phyloP scores from a whole-genome alignment of 2,113 vertebrate species.

The Bettongia penicillata region DNA sequence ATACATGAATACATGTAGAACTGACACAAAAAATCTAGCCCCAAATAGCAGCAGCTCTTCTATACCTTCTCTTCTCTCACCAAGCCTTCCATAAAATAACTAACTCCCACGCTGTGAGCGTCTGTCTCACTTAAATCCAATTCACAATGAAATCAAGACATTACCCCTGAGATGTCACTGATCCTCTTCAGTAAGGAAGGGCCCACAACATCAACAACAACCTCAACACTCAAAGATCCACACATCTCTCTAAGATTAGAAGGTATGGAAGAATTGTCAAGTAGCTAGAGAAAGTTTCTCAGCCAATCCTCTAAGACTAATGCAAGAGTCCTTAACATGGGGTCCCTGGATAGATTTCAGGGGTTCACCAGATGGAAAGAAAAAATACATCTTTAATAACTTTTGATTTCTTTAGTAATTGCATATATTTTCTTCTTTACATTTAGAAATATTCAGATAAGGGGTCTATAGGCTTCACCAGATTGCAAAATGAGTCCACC shows the following conservation, averaged over 20 bases:
- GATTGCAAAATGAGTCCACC: background rate
- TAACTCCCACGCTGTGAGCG: background rate
- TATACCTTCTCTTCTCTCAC: background rate
- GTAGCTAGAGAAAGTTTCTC: background rate
- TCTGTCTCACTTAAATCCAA: background rate
- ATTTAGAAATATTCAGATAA: background rate
- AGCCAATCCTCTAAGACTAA: background rate
- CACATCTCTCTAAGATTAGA: background rate
- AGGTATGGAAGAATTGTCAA: background rate
- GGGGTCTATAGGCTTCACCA: background rate
- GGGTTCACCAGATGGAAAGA: background rate
- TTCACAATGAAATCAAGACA: background rate
- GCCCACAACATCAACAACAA: no score
- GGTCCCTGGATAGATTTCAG: background rate
- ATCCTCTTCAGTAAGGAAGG: background rate
- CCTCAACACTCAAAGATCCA: background rate
- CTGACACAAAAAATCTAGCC: background rate
- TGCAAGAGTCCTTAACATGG: background rate
- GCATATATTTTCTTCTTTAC: background rate
- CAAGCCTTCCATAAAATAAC: background rate
- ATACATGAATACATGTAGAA: background rate
- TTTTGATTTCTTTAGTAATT: background rate
- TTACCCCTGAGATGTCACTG: background rate
- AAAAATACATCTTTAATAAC: background rate
- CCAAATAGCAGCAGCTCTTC: no score